phyloP scores from a whole-genome alignment of 2,888 invertebrate genomes.

The Cheilosia vernalis region DNA sequence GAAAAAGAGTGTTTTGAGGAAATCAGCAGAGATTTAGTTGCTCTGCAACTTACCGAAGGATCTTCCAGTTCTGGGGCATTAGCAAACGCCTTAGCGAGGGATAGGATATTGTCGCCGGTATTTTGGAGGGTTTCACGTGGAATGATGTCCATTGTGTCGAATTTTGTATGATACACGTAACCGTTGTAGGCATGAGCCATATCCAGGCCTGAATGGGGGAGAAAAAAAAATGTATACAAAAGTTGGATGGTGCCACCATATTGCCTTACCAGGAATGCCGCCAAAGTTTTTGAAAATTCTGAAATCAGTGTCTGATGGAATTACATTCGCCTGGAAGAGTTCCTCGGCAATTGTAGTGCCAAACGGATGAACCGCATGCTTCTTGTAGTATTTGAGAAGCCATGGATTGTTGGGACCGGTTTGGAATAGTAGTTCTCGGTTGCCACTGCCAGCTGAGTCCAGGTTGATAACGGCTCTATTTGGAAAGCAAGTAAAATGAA shows the following conservation, averaged over 20 bases:
- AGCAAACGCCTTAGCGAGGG: conserved; percentile 84
- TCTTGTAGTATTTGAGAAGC: conserved; percentile 85
- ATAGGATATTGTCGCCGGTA: conserved; percentile 88
- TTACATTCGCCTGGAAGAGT: conserved; percentile 86
- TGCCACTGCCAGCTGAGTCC: conserved; percentile 96
- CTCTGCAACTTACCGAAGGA: conserved; percentile 77
- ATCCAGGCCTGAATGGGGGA: conserved; percentile 86
- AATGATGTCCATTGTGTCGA: conserved; percentile 86
- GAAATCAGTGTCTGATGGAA: conserved; percentile 89
- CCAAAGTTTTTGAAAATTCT: conserved; percentile 87
- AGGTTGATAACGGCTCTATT: conserved; percentile 91
- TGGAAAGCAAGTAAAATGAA: background rate
- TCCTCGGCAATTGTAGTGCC: conserved; percentile 86
- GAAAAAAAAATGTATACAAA: background rate
- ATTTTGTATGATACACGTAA: conserved; percentile 90
- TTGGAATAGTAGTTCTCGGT: conserved; percentile 95
- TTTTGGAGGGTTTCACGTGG: conserved; percentile 88
- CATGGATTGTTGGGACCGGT: conserved; percentile 89
- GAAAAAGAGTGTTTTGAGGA: background rate
- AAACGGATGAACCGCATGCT: conserved; percentile 85
- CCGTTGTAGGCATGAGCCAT: conserved; percentile 90
- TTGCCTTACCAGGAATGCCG: conserved; percentile 84
- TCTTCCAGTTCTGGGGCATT: conserved; percentile 82
- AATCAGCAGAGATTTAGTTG: background rate
- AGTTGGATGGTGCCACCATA: background rate